Evolutionary conservation across 1,140 invertebrate genomes (phyloP).

Genomic region (Achroia grisella): DNA sequence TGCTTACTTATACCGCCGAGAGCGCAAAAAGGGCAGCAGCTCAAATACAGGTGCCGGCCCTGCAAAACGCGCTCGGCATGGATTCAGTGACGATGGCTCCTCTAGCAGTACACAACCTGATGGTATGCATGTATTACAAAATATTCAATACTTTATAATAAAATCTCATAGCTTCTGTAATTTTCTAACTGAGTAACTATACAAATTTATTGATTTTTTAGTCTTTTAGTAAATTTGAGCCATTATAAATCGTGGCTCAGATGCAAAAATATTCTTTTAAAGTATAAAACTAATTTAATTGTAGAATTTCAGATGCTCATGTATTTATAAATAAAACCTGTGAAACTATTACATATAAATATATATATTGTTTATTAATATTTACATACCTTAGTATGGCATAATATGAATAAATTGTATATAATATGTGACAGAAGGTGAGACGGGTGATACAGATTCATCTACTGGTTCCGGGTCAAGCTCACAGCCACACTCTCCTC

Average conservation of each 20-base stretch:
- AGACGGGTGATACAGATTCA: slow-evolving; percentile 52
- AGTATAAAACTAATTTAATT: no score
- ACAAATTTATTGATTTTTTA: no score
- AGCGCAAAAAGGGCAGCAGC: slow-evolving; percentile 78
- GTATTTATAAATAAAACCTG: no score
- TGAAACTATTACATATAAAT: no score
- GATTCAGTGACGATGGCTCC: slow-evolving; percentile 64
- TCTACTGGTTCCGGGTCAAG: slow-evolving; percentile 43
- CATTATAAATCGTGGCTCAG: no score
- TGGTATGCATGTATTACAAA: slow-evolving; percentile 33
- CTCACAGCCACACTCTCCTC: slow-evolving; percentile 34
- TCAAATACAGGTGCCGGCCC: slow-evolving; percentile 51
- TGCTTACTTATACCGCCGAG: slow-evolving; percentile 84
- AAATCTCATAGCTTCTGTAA: no score
- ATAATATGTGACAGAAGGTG: slow-evolving; percentile 27
- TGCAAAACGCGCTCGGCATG: slow-evolving; percentile 46
- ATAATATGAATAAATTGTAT: background rate
- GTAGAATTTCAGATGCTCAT: no score
- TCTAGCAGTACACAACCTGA: slow-evolving; percentile 65
- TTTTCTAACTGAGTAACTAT: no score
- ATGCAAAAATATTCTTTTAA: no score
- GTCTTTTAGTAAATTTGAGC: no score
- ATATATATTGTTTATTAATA: background rate
- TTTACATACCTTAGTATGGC: background rate
- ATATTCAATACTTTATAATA: no score